phyloP scores from a whole-genome alignment of 2,113 vertebrate genomes.

The Poicephalus gulielmi region DNA sequence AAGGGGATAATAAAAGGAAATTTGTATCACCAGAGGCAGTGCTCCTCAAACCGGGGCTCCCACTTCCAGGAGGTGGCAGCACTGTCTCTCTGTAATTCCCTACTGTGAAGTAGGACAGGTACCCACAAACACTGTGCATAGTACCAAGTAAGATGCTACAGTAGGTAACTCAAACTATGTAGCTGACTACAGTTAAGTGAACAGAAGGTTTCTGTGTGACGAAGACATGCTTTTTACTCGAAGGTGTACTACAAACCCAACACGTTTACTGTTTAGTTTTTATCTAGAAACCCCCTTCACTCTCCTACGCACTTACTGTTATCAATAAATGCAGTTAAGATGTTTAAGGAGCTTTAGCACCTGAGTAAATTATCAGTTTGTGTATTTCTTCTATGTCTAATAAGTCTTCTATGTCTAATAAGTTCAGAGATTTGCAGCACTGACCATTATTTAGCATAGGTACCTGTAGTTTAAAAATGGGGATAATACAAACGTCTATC shows the following conservation, averaged over 20 bases:
- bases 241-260: not conserved
- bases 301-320: not conserved
- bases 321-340: not conserved
- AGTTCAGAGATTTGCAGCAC: not conserved
- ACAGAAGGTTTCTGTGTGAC: not conserved
- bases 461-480: not conserved
- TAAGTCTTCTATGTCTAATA: not conserved
- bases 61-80: conserved; percentile 35
- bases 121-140: not conserved
- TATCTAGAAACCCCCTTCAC: not conserved
- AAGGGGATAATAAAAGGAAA: not conserved
- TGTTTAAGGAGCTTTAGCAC: not conserved
- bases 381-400: not conserved
- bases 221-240: not conserved
- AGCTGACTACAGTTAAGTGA: not conserved
- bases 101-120: not conserved
- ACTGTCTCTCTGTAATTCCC: not conserved
- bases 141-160: not conserved
- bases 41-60: not conserved
- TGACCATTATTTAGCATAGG: not conserved
- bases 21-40: not conserved
- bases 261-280: not conserved
- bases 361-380: not conserved
- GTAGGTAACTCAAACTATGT: not conserved
- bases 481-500: not conserved